These are phyloP conservation scores for Ochotona curzoniae DNA, from an alignment of 2,113 vertebrate species.

Conservation along the genomic window DNA sequence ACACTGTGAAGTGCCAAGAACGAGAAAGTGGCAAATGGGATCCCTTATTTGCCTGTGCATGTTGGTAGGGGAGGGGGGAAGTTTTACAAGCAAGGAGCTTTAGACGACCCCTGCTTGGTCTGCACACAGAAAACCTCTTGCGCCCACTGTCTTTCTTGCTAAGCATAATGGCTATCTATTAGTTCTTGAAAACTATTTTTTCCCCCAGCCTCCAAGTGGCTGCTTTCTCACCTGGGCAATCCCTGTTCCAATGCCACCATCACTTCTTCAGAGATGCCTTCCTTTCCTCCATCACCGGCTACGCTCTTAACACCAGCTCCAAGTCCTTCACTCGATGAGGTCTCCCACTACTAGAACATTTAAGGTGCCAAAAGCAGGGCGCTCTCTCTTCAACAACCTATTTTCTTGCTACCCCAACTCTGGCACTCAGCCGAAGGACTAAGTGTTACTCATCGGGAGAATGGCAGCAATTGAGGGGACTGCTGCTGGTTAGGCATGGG, in stretches of 20 bases:
- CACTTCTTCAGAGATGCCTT: not conserved
- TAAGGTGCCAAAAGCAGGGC: not conserved
- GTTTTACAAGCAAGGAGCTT: not conserved
- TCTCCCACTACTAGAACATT: not conserved
- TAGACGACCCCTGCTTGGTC: too few species aligned
- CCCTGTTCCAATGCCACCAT: not conserved
- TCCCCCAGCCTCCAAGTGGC: not conserved
- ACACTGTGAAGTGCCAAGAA: not conserved
- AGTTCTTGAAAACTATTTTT: constrained; percentile 23
- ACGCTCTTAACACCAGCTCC: not conserved
- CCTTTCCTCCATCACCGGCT: not conserved
- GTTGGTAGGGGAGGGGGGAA: not conserved
- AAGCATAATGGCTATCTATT: not conserved
- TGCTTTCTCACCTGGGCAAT: not conserved
- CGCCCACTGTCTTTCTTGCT: not conserved
- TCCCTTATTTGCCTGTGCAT: not conserved
- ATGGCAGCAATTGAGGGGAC: not conserved
- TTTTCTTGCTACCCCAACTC: not conserved
- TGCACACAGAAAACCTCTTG: not conserved
- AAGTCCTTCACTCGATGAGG: not conserved
- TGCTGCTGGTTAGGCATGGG: not conserved
- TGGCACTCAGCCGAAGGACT: not conserved
- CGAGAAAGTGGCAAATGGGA: not conserved
- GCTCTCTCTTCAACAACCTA: not conserved
- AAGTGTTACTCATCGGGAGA: not conserved